A percentile compares a stretch with the other conserved stretches of the same genome.
These are phyloP conservation scores for Pandion haliaetus DNA, from an alignment of 2,113 vertebrate species.

Conservation along the genomic window DNA sequence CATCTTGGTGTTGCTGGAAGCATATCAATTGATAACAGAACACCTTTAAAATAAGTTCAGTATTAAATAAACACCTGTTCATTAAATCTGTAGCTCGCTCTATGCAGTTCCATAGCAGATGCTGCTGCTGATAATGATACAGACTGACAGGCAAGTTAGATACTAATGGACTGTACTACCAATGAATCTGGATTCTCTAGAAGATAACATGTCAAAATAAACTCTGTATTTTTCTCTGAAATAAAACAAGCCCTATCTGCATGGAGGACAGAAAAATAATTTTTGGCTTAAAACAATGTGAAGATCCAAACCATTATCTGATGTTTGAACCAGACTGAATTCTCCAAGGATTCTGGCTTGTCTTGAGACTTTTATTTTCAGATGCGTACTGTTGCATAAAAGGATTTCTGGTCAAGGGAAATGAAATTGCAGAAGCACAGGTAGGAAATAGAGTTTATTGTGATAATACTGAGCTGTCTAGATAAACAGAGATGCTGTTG, in stretches of 20 bases:
- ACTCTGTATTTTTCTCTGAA: not conserved
- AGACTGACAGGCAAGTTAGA: slow-evolving; percentile 4
- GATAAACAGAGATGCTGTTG: not conserved
- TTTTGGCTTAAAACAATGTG: not conserved
- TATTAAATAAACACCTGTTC: slow-evolving; percentile 52
- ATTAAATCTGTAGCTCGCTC: slow-evolving; percentile 3
- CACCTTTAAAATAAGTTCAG: slow-evolving; percentile 35
- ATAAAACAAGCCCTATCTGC: not conserved
- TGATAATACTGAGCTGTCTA: not conserved
- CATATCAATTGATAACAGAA: slow-evolving; percentile 15
- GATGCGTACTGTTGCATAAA: not conserved
- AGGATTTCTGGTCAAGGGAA: not conserved
- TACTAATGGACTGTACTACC: not conserved
- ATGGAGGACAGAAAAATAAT: not conserved
- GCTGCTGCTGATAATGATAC: slow-evolving; percentile 18
- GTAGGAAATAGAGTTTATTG: not conserved
- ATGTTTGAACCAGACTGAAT: not conserved
- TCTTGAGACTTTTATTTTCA: not conserved
- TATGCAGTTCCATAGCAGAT: slow-evolving; percentile 21
- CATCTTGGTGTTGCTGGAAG: not conserved
- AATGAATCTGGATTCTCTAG: not conserved
- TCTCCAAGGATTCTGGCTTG: not conserved
- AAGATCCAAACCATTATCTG: not conserved
- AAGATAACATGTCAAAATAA: not conserved
- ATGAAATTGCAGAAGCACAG: not conserved